Percentiles rank a stretch among this genome's conserved stretches.
Evolutionary conservation across 2,113 vertebrate genomes (phyloP).

Genomic region (Hyla sarda): DNA sequence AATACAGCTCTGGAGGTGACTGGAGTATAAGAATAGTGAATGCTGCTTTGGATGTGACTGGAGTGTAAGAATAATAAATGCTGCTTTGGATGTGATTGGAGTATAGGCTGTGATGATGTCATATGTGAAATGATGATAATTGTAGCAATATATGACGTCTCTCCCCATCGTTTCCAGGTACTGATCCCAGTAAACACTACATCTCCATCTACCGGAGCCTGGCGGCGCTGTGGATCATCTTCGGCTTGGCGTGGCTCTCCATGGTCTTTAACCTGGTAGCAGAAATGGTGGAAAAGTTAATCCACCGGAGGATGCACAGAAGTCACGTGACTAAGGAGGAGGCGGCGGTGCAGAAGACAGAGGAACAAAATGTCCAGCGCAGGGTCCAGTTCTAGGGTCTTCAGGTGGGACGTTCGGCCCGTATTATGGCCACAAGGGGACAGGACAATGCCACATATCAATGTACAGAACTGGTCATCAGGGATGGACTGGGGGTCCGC

Average conservation of each 20-base stretch:
- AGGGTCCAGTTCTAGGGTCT: constrained; percentile 61
- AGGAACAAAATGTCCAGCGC: constrained; percentile 69
- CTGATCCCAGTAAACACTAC: constrained; percentile 76
- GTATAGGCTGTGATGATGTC: too few species aligned
- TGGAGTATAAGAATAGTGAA: too few species aligned
- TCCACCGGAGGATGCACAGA: constrained; percentile 70
- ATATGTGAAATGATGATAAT: too few species aligned
- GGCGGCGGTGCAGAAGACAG: constrained; percentile 67
- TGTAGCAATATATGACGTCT: background rate
- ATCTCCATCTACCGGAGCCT: constrained; percentile 73
- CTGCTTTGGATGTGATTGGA: too few species aligned
- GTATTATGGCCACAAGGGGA: too few species aligned
- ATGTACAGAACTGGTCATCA: too few species aligned
- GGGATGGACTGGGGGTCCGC: too few species aligned
- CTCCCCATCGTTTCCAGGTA: constrained; percentile 65
- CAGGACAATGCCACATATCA: background rate
- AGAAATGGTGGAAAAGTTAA: constrained; percentile 74
- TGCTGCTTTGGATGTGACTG: too few species aligned
- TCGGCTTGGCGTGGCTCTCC: constrained; percentile 78
- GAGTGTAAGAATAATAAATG: too few species aligned
- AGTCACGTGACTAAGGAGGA: constrained; percentile 65
- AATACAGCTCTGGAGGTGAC: too few species aligned
- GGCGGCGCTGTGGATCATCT: constrained; percentile 76
- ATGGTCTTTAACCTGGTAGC: constrained; percentile 75
- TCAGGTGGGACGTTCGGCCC: background rate